phyloP scores from a whole-genome alignment of 1,140 invertebrate genomes.

The Apis laboriosa region DNA sequence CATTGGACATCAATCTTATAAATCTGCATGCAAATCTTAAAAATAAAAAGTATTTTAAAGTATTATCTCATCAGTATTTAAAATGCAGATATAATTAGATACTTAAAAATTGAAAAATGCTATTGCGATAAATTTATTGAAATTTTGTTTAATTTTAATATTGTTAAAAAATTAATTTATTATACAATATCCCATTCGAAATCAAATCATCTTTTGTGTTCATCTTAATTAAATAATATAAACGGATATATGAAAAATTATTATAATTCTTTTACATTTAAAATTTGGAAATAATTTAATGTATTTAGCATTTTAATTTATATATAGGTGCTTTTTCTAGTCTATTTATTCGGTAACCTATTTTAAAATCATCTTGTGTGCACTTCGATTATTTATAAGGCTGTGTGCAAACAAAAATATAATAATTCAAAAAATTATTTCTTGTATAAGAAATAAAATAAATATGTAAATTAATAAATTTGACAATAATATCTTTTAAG shows the following conservation, averaged over 20 bases:
- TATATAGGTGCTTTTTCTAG: constrained; percentile 14
- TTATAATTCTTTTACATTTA: background rate
- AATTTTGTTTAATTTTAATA: background rate
- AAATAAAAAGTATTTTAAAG: background rate
- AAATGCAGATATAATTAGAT: background rate
- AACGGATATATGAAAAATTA: background rate
- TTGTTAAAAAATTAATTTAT: background rate
- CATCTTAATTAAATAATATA: background rate
- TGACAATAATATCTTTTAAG: background rate
- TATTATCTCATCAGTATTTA: background rate
- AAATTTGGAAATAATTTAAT: background rate
- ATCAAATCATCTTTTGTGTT: background rate
- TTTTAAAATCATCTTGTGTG: constrained; percentile 15
- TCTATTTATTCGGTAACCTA: constrained; percentile 24
- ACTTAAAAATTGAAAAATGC: background rate
- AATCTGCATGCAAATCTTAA: background rate
- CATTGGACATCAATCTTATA: background rate
- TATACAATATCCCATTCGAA: background rate
- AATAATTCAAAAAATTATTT: constrained; percentile 11
- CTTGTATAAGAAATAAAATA: background rate
- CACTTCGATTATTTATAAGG: constrained; percentile 3
- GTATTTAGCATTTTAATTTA: background rate
- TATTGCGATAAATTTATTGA: background rate
- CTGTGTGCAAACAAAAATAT: constrained; percentile 6
- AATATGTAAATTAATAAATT: background rate